These are phyloP conservation scores for Melanotaenia trifasciata DNA, from an alignment of 2,797 vertebrate species.

Conservation along the genomic window DNA sequence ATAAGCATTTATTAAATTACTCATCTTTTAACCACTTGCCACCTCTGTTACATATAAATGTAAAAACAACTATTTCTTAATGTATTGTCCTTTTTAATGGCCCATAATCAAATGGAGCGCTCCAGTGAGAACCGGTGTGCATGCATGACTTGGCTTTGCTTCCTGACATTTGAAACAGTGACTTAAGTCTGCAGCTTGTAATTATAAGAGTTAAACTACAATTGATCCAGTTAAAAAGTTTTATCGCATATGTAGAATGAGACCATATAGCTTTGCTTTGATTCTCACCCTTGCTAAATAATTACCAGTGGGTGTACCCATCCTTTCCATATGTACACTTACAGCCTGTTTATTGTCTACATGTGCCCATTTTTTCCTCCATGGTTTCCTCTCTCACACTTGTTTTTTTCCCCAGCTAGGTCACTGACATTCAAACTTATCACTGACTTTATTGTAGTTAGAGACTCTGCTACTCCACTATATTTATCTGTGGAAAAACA, in stretches of 20 bases:
- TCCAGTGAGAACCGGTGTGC: neutral
- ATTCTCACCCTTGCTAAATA: neutral
- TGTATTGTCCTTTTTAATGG: neutral
- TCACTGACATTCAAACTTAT: neutral
- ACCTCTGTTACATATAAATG: neutral
- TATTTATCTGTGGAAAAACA: neutral
- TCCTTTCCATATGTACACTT: neutral
- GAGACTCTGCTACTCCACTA: neutral
- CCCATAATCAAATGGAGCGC: conserved; percentile 7
- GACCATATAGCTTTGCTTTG: neutral
- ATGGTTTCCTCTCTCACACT: neutral
- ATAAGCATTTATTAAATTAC: no score
- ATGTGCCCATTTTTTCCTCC: neutral
- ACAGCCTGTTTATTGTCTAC: neutral
- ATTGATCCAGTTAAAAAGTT: neutral
- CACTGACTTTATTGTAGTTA: neutral
- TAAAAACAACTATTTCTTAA: neutral
- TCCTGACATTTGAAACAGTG: conserved; percentile 19
- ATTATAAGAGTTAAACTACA: neutral
- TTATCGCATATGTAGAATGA: neutral
- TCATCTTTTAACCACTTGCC: neutral
- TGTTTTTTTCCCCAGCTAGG: neutral
- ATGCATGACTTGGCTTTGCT: conserved; percentile 4
- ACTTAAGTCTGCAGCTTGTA: conserved; percentile 13
- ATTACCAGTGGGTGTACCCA: neutral